These are phyloP conservation scores for Drosophila tanythrix DNA, from an alignment of 2,888 invertebrate genomes.

Conservation along the genomic window DNA sequence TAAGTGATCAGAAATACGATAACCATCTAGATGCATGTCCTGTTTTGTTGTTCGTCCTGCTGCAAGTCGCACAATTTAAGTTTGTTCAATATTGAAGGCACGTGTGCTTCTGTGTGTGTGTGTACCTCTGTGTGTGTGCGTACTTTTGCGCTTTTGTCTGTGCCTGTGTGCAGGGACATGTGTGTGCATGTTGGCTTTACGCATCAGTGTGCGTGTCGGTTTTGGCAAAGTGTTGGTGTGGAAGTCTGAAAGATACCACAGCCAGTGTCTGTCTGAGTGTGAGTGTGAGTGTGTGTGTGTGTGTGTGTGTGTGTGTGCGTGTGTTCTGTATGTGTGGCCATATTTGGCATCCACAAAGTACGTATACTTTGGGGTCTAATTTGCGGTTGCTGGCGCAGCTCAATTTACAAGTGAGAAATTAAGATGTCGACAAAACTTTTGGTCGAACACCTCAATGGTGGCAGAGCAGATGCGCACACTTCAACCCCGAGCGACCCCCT, in stretches of 20 bases:
- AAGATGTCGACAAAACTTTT: conserved; percentile 77
- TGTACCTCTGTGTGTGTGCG: conserved; percentile 11
- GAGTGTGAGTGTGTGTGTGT: conserved; percentile 10
- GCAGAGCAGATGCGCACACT: conserved; percentile 16
- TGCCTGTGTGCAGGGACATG: conserved; percentile 31
- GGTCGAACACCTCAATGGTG: conserved; percentile 58
- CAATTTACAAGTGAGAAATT: conserved; percentile 80
- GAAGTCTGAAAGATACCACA: neutral
- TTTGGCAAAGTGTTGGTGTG: conserved; percentile 41
- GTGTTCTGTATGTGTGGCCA: conserved; percentile 20
- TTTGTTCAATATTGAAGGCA: conserved; percentile 38
- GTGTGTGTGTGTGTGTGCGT: conserved; percentile 4
- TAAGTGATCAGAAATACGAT: conserved; percentile 8
- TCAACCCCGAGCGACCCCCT: neutral
- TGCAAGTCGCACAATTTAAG: conserved; percentile 24
- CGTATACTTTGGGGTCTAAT: conserved; percentile 79
- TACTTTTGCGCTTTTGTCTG: conserved; percentile 38
- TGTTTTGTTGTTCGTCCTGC: conserved; percentile 9
- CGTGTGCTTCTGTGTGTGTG: conserved; percentile 13
- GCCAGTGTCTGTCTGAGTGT: conserved; percentile 1
- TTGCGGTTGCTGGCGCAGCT: conserved; percentile 76
- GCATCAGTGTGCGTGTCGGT: conserved; percentile 48
- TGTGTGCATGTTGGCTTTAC: conserved; percentile 47
- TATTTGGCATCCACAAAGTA: conserved; percentile 75
- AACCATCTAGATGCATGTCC: neutral